Percentiles rank a stretch among this genome's conserved stretches.
phyloP scores from a whole-genome alignment of 2,113 vertebrate species.

The Tenrec ecaudatus region DNA sequence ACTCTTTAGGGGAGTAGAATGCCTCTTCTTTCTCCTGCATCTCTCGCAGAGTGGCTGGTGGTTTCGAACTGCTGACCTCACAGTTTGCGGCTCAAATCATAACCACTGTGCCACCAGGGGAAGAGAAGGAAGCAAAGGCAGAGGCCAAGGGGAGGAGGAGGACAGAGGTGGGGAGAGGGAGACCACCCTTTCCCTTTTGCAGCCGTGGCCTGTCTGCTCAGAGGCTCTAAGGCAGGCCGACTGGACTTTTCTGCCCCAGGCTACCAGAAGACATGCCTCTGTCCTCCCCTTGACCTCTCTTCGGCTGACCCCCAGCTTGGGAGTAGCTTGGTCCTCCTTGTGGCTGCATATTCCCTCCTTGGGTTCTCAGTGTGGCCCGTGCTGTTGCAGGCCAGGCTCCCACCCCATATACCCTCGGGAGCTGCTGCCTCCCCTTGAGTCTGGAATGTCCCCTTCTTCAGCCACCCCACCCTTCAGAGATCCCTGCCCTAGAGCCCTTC shows the following conservation, averaged over 20 bases:
- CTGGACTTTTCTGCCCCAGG: not conserved
- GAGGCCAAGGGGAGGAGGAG: not conserved
- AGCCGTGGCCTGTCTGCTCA: not conserved
- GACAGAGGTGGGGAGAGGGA: no score
- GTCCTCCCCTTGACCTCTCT: not conserved
- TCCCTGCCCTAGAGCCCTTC: not conserved
- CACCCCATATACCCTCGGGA: no score
- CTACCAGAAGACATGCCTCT: conserved; percentile 6
- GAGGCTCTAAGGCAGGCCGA: not conserved
- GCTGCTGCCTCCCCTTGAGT: not conserved
- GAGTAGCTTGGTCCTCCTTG: not conserved
- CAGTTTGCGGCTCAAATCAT: no score
- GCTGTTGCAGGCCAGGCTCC: not conserved
- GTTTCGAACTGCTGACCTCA: no score
- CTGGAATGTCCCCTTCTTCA: not conserved
- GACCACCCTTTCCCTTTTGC: no score
- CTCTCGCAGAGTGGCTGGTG: no score
- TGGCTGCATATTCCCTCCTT: not conserved
- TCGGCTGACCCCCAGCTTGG: not conserved
- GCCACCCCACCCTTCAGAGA: not conserved
- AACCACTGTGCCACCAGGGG: not conserved
- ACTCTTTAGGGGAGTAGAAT: no score
- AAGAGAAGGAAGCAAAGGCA: not conserved
- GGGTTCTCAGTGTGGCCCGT: not conserved
- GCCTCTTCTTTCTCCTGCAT: no score